Conservation (phyloP, 2,888 invertebrate species). For the Oxycera nigricornis region DNA sequence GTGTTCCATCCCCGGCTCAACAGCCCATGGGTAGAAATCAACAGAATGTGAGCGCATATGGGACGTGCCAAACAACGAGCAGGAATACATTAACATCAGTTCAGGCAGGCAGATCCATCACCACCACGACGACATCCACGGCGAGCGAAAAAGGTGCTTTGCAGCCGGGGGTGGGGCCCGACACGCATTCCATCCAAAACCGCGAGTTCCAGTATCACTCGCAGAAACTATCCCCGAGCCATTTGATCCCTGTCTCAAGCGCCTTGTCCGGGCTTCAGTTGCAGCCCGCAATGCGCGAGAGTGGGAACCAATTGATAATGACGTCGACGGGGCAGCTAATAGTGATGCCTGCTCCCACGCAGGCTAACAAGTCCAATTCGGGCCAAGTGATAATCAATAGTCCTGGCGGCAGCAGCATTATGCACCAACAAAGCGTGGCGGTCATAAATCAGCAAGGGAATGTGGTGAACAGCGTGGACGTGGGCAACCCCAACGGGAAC, state of each 20-base stretch:
- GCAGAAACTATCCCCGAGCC: conserved; percentile 52
- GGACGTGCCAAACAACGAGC: conserved; percentile 69
- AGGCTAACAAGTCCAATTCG: conserved; percentile 46
- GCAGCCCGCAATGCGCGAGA: conserved; percentile 54
- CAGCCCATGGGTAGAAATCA: not conserved
- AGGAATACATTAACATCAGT: conserved; percentile 84
- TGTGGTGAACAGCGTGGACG: conserved; percentile 45
- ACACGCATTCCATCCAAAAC: conserved; percentile 33
- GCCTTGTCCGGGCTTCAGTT: conserved; percentile 51
- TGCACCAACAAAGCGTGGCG: conserved; percentile 23
- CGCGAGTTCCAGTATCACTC: conserved; percentile 39
- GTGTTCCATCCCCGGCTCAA: conserved; percentile 57
- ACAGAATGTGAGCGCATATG: conserved; percentile 43
- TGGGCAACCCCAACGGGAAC: conserved; percentile 36
- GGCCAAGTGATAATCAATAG: conserved; percentile 51
- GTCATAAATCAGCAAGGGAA: conserved; percentile 31
- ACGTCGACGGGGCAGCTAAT: conserved; percentile 61
- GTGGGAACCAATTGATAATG: conserved; percentile 60
- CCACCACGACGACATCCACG: conserved; percentile 75
- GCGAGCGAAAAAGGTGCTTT: conserved; percentile 28
- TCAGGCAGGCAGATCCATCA: conserved; percentile 72
- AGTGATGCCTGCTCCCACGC: conserved; percentile 56
- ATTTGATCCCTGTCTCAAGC: conserved; percentile 50
- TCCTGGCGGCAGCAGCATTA: conserved; percentile 28
- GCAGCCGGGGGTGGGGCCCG: not conserved